Base-by-base conservation (phyloP, 2,797 vertebrate species). In the Syngnathus acus region DNA sequence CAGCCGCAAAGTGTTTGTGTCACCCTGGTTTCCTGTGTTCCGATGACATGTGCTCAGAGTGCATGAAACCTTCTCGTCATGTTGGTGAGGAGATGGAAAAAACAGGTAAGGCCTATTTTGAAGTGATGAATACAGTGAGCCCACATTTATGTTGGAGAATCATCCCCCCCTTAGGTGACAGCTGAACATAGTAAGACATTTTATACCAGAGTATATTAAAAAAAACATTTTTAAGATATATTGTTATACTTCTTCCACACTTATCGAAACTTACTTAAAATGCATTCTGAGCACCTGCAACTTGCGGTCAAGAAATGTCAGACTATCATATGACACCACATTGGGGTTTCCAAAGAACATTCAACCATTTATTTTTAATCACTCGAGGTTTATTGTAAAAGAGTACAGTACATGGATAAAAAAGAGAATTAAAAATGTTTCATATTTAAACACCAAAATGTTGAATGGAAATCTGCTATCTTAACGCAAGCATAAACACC, bases 1-100 rank as follows among this genome's bases (percentile, higher is more conserved):
- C 62, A 48, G 50, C 62, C 45, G 2, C 62, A 64, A 37, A 50
- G 21, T 64, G 62, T 23, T 4, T n/a, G 1, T 64, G 62, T 26
- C 42, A 2, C 62, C 26, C 43, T 19, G 62, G 62, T 64, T 64
- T 64, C 62, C 16, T 64, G 62, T 64, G 62, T 21, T 47, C 8
- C 1, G 43, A 64, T 32, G 47, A 48, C 11, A 26, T 10, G 8
- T 64, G 62, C 23, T 50, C 62, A 37, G 7, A 48, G 14, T 64
- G 62, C 10, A 2, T 47, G 42, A 26, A 64, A 47, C 17, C 26
- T 11, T 16, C 1, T 1, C 50, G 62, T 16, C 14, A 19, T 64
- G 62, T 7, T 32, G 62, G 62, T 2, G 45, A 64, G 26, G 26
- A 19, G 16, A 45, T 26, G 0, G 45, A 50, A 14, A 47, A 37